phyloP scores from a whole-genome alignment of 2,888 invertebrate species.

The Leptothorax acervorum region DNA sequence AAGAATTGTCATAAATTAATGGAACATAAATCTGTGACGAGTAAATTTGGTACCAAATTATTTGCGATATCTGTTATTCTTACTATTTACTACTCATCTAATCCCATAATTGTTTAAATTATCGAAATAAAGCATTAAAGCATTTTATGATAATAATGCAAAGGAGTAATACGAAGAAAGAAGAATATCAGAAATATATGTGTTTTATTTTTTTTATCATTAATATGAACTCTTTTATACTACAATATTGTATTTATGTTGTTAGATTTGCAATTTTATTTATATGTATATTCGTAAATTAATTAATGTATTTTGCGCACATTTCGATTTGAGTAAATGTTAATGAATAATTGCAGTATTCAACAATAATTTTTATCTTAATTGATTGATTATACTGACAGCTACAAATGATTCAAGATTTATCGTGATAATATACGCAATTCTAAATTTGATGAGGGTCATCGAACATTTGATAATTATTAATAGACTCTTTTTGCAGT shows the following conservation, averaged over 20 bases:
- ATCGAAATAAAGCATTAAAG: too few species aligned
- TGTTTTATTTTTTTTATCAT: too few species aligned
- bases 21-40: slow-evolving; percentile 9
- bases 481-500: slow-evolving; percentile 20
- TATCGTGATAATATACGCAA: slow-evolving; percentile 30
- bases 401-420: slow-evolving; percentile 55
- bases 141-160: too few species aligned
- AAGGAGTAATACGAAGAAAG: background rate
- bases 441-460: slow-evolving; percentile 53
- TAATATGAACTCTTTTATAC: too few species aligned
- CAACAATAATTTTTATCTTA: background rate
- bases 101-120: background rate
- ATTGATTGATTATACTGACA: slow-evolving; percentile 27
- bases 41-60: background rate
- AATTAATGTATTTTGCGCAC: too few species aligned
- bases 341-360: background rate
- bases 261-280: too few species aligned
- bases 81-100: background rate
- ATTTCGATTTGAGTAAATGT: slow-evolving; percentile 15
- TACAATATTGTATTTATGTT: too few species aligned
- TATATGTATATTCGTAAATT: too few species aligned
- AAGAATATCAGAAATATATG: too few species aligned
- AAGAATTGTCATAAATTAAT: background rate
- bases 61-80: background rate
- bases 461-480: slow-evolving; percentile 55